Evolutionary conservation across 2,888 invertebrate genomes (phyloP).

Genomic region (Leptinotarsa rubiginosa): DNA sequence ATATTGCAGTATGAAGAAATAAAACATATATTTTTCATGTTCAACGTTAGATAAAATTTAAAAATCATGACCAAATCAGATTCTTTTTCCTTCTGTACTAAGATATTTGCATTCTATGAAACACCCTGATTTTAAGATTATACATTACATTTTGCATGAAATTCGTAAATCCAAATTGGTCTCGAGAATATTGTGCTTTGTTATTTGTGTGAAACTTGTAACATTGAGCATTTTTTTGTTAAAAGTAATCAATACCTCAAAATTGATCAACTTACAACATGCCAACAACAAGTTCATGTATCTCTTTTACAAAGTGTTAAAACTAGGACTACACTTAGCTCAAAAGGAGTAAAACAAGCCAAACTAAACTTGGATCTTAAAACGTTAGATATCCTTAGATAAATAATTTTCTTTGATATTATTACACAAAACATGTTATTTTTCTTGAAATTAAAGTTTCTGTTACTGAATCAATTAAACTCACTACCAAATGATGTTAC

Average conservation of each 20-base stretch:
- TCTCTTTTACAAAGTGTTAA: too few species aligned
- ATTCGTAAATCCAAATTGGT: not conserved
- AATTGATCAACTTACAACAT: not conserved
- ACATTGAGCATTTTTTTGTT: conserved; percentile 3
- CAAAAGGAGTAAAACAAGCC: too few species aligned
- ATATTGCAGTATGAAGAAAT: too few species aligned
- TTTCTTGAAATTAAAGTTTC: too few species aligned
- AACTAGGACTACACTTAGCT: too few species aligned
- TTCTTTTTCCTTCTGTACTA: not conserved
- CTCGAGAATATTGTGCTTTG: not conserved
- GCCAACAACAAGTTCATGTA: conserved; percentile 1
- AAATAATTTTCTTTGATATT: too few species aligned
- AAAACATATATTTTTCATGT: not conserved
- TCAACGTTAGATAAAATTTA: not conserved
- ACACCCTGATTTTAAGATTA: not conserved
- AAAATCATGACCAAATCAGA: not conserved
- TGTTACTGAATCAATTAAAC: too few species aligned
- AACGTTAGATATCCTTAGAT: too few species aligned
- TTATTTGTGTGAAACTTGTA: not conserved
- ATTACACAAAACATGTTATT: too few species aligned
- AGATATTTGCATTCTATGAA: conserved; percentile 2
- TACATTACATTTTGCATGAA: not conserved
- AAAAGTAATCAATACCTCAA: not conserved
- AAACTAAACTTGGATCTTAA: too few species aligned
- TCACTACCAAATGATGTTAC: too few species aligned